Percentiles rank a stretch among this genome's conserved stretches.
Evolutionary conservation across 2,888 invertebrate species (phyloP).

Genomic region (Cenopis cana): DNA sequence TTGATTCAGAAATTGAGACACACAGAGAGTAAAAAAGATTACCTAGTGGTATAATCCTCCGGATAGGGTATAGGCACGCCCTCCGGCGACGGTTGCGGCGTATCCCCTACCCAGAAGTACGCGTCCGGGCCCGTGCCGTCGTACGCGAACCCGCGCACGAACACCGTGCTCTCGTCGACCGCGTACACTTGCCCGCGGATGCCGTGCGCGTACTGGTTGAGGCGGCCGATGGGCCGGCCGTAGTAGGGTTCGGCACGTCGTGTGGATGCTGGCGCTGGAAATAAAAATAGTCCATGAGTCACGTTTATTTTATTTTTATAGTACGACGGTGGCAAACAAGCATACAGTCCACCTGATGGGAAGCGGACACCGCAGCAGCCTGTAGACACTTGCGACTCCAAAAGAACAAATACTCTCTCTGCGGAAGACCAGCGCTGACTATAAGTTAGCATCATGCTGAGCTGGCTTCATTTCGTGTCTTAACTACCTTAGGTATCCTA

Average conservation of each 20-base stretch:
- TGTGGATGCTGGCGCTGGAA: conserved; percentile 57
- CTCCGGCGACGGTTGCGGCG: conserved; percentile 91
- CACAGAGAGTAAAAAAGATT: conserved; percentile 59
- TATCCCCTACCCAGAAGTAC: conserved; percentile 96
- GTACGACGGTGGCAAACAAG: too few species aligned
- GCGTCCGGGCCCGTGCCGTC: conserved; percentile 95
- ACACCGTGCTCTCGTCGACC: conserved; percentile 94
- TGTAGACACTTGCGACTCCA: too few species aligned
- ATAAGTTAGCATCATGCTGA: too few species aligned
- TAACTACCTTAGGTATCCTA: too few species aligned
- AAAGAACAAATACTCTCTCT: too few species aligned
- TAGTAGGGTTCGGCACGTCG: conserved; percentile 87
- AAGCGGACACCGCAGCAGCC: too few species aligned
- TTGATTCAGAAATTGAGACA: too few species aligned
- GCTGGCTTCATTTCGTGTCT: too few species aligned
- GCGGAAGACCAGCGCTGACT: too few species aligned
- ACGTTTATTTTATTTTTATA: too few species aligned
- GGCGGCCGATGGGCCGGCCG: conserved; percentile 90
- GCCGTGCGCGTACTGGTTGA: conserved; percentile 91
- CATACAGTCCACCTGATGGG: too few species aligned
- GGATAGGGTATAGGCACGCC: conserved; percentile 95
- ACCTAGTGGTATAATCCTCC: conserved; percentile 93
- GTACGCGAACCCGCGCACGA: conserved; percentile 93
- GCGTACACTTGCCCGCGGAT: conserved; percentile 94
- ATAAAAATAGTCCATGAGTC: conserved; percentile 19